Conservation (phyloP, 1,140 invertebrate species). For the Platorchestia sp. region DNA sequence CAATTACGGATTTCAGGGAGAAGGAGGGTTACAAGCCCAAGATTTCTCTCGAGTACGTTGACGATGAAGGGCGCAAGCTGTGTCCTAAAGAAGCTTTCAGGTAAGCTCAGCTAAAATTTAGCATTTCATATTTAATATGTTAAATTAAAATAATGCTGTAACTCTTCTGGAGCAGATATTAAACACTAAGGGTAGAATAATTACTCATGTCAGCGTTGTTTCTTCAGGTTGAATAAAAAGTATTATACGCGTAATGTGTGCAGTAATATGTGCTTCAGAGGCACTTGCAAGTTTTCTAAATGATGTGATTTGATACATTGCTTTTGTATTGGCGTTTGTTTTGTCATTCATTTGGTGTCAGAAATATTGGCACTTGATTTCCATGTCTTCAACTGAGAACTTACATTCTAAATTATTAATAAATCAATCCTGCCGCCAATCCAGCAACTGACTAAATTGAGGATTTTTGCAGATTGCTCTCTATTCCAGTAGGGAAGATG, state of each 20-base stretch:
- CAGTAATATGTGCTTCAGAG: not conserved
- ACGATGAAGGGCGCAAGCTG: slow-evolving; percentile 92
- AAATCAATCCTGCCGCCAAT: not conserved
- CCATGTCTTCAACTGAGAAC: not conserved
- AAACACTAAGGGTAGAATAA: too few relatives aligned
- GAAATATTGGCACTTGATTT: not conserved
- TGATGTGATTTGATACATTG: not conserved
- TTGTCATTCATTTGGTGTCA: not conserved
- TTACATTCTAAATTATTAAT: not conserved
- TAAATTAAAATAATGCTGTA: too few relatives aligned
- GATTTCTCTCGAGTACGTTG: slow-evolving; percentile 97
- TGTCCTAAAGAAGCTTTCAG: slow-evolving; percentile 96
- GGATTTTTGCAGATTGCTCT: too few relatives aligned
- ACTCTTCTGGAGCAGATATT: too few relatives aligned
- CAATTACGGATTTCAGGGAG: slow-evolving; percentile 93
- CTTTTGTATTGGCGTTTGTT: not conserved
- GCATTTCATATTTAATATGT: too few relatives aligned
- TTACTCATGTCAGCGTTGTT: too few relatives aligned
- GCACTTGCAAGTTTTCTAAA: not conserved
- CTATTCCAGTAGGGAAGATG: too few relatives aligned
- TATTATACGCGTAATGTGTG: not conserved
- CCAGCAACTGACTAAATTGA: not conserved
- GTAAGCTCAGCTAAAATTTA: slow-evolving; percentile 67
- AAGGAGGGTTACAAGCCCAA: slow-evolving; percentile 94
- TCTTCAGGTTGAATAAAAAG: too few relatives aligned